Base-by-base conservation (phyloP, 2,113 vertebrate genomes). In the Pteruthius melanotis region DNA sequence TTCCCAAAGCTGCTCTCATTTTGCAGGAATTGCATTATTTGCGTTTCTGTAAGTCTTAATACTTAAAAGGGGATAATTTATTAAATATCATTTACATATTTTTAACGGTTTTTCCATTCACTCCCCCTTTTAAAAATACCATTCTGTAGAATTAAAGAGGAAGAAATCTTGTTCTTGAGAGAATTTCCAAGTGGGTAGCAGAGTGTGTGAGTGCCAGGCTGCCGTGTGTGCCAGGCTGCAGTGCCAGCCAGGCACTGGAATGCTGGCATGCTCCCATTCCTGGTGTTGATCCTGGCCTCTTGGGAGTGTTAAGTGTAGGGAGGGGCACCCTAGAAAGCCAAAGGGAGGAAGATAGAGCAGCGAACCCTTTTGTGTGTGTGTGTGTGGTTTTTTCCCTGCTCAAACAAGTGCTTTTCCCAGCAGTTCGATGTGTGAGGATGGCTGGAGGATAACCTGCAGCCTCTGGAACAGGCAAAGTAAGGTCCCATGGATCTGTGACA, bases 1-100 rank as follows among this genome's bases (percentile, higher is more conserved):
- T 89, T 90, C 89, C 95, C 83, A n/a, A 6, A 83, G 93, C 89
- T 90, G 76, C 80, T 94, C 45, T 83, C 15, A 26, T 66, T 93
- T 31, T 83, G 63, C 83, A 83, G 79, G 37, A 97, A 50, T 35
- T 61, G 59, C 47, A 4, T 91, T 75, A 49, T 72, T 91, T 75
- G 65, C 0, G 0, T 80, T 77, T 63, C 42, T 77, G 50, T 10
- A n/a, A 9, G 44, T 52, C 42, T 81, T 63, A 65, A 44, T 89
- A 18, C 65, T 69, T 49, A 42, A 76, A 81, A 57, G 31, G 20
- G 4, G 30, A 1, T 70, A 17, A n/a, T 31, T 89, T 42, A 30
- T 63, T 66, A 9, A 49, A 8, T 52, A 9, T 17, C 0, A 20
- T 24, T 74, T 42, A 12, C 47, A 13, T 90, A 3, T 65, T 66